Evolutionary conservation across 2,888 invertebrate species (phyloP), one percentile per base, ranked within the genome.

Genomic region (Calliphora vomitoria): DNA sequence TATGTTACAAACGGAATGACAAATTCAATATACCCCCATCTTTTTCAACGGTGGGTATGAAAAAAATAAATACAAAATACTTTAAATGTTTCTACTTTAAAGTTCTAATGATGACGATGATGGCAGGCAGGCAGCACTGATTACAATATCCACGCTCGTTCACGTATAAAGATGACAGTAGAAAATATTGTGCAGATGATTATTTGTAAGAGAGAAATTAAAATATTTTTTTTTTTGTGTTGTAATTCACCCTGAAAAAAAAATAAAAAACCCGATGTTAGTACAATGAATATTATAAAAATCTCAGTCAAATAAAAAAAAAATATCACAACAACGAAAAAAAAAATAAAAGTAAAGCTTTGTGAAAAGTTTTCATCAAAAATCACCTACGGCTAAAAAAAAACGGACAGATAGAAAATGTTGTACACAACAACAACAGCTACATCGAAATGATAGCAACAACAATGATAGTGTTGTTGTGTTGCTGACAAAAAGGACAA

Each of bases 321-420:
- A 71, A 50, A 80, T 10, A 60, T 60, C 53, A 8, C 4, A 68
- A 71, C n/a, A 81, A 62, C 41, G 15, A n/a, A 64, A 53, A 35
- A 35, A 81, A 66, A 79, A 79, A 80, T 90, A 92, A 91, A 87
- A 78, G 85, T 79, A 85, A 79, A 62, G 84, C 85, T 87, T 85
- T 87, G 82, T 85, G 74, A 91, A 92, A 92, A 92, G 90, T 92
- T 92, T 90, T 90, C 90, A 90, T 90, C 89, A 90, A 89, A 90
- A 89, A 90, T 89, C 89, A 89, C 90, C 90, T 89, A 89, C 86
- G 90, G 90, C 89, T 89, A 90, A 86, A 90, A 87, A n/a, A 89
- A 82, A 87, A 87, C 82, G 85, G 82, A 85, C 85, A 85, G 85
- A 85, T 87, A 64, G 84, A 87, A 64, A 74, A 76, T 83, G 72